Percentiles rank a stretch among this genome's conserved stretches.
Conservation (phyloP, 53 echinoderm and acorn worm species). For the Holothuria scabra region DNA sequence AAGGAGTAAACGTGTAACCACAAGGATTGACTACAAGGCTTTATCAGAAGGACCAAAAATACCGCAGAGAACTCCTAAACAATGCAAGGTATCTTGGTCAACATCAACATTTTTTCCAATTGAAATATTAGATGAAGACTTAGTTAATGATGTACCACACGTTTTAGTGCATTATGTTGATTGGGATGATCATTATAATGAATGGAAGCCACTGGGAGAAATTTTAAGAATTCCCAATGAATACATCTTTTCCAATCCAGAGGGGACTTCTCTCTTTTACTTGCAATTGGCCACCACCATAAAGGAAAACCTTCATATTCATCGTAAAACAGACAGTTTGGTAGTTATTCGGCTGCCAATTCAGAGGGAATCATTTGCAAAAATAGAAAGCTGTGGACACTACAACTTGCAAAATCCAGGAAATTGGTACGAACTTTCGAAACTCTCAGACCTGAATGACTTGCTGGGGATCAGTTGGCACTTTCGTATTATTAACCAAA, state of each 20-base stretch:
- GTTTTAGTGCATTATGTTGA: constrained; percentile 21
- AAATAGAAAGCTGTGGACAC: not conserved
- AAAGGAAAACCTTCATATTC: constrained; percentile 49
- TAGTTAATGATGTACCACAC: not conserved
- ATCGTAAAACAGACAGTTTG: constrained; percentile 44
- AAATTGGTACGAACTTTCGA: constrained; percentile 15
- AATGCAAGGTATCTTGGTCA: not conserved
- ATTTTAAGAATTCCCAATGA: constrained; percentile 23
- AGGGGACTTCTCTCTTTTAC: constrained; percentile 15
- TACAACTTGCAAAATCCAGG: constrained; percentile 1
- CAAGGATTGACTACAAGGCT: constrained; percentile 5
- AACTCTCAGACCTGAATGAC: constrained; percentile 2
- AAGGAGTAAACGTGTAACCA: not conserved
- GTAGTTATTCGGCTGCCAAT: constrained; percentile 52
- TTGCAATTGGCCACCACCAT: constrained; percentile 38
- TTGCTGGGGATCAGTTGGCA: constrained; percentile 47
- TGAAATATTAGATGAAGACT: constrained; percentile 6
- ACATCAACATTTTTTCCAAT: constrained; percentile 11
- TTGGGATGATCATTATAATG: constrained; percentile 17
- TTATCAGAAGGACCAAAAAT: constrained; percentile 19
- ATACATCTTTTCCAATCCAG: constrained; percentile 11
- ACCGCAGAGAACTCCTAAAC: not conserved
- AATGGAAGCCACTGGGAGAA: constrained; percentile 26
- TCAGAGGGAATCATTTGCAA: constrained; percentile 46
- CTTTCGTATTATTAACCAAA: constrained; percentile 49